Evolutionary conservation across 2,113 vertebrate species (phyloP), one percentile per base, ranked within the genome.

Genomic region (Caloenas nicobarica): DNA sequence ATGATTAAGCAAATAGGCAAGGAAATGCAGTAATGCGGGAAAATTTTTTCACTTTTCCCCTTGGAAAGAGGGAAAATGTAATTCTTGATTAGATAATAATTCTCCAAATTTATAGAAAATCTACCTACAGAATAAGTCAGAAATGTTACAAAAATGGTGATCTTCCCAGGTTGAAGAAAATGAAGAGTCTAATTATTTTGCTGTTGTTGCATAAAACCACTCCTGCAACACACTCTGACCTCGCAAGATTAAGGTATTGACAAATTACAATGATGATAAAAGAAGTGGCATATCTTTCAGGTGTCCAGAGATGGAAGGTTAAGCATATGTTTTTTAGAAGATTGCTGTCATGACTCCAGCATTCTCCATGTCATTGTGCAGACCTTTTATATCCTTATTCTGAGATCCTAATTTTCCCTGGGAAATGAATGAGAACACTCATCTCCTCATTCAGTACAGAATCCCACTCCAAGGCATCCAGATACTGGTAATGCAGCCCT

Each of bases 111-210:
- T 53, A 13, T 34, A 57, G 19, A 81, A 56, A 19, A 62, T 10
- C 26, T 61, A 7, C 24, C 23, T 62, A 38, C 17, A 74, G 33
- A 81, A 74, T n/a, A 40, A 65, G 21, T 16, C 33, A 65, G 15
- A 84, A 84, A 82, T 40, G 16, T 70, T 56, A 56, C 9, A 60
- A 60, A 58, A 66, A 48, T 34, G 88, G 13, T 80, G 62, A 69
- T 9, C 9, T 82, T 80, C 11, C 2, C 31, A 86, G 62, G 10
- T 7, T 66, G 46, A 82, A 44, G 26, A 62, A 53, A 78, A 61
- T 44, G 4, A 40, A 0, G 1, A 87, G 8, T 1, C 5, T 29
- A 10, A 2, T 40, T 58, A 38, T 83, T 70, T 50, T 50, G 0
- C 7, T 54, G 14, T 8, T 71, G 12, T 60, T 81, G 5, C 22